A percentile compares a stretch with the other conserved stretches of the same genome.
Conservation (phyloP, 1,140 invertebrate species). For the Pseudomyrmex dendroicus region DNA sequence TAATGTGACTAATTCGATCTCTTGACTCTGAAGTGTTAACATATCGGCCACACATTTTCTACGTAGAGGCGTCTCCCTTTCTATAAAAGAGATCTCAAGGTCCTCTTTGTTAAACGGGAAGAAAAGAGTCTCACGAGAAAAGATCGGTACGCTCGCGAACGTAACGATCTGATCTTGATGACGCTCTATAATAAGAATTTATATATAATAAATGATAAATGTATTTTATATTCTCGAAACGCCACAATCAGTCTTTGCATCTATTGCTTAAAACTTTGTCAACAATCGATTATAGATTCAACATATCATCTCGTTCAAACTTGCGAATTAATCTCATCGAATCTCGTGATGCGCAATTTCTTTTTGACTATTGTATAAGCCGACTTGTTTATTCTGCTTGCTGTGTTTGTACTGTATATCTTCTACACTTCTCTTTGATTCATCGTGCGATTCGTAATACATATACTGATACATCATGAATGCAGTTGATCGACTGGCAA, state of each 20-base stretch:
- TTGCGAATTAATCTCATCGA: background rate
- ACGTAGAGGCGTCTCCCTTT: conserved; percentile 3
- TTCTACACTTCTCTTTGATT: conserved; percentile 21
- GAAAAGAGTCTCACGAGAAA: conserved; percentile 37
- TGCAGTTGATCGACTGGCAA: background rate
- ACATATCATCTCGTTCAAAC: no score
- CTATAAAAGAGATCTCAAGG: conserved; percentile 32
- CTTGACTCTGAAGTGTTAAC: conserved; percentile 34
- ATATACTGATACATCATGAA: background rate
- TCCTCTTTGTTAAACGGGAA: conserved; percentile 51
- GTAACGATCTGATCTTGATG: conserved; percentile 21
- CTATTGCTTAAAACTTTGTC: no score
- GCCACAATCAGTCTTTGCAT: no score
- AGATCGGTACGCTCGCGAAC: conserved; percentile 11
- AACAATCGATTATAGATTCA: no score
- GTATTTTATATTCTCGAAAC: background rate
- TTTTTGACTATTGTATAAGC: background rate
- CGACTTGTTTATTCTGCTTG: background rate
- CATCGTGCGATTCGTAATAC: conserved; percentile 2
- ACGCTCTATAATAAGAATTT: background rate
- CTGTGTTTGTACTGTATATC: conserved; percentile 6
- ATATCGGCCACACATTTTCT: background rate
- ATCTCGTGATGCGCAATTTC: background rate
- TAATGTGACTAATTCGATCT: conserved; percentile 35
- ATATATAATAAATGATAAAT: conserved; percentile 1